phyloP scores from a whole-genome alignment of 1,140 invertebrate species.

The Tetragnatha versicolor region DNA sequence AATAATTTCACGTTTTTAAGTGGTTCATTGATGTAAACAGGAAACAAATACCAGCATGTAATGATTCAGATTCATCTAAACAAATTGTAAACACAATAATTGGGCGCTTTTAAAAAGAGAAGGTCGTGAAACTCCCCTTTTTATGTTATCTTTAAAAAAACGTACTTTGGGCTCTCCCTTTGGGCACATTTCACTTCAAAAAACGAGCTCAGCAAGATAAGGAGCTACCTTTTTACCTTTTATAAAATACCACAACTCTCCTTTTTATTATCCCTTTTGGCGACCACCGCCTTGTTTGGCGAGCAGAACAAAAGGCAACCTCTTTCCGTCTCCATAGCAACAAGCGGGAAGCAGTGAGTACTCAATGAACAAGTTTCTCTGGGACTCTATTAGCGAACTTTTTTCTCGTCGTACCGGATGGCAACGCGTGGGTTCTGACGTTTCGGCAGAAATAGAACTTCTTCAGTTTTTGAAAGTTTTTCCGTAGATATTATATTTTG shows the following conservation, averaged over 20 bases:
- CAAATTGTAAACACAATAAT: too few relatives aligned
- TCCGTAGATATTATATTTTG: too few relatives aligned
- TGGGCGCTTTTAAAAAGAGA: background rate
- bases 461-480: background rate
- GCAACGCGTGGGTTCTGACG: conserved; percentile 27
- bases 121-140: background rate
- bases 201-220: conserved; percentile 6
- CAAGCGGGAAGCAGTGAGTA: conserved; percentile 47
- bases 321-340: conserved; percentile 45
- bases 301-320: conserved; percentile 40
- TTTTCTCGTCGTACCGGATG: conserved; percentile 18
- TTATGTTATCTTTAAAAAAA: too few relatives aligned
- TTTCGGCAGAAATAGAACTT: background rate
- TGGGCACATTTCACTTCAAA: background rate
- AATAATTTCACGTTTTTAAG: too few relatives aligned
- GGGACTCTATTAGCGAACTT: conserved; percentile 45
- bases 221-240: background rate
- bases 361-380: conserved; percentile 45
- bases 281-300: conserved; percentile 12
- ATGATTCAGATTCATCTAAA: too few relatives aligned
- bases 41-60: too few relatives aligned
- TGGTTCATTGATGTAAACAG: too few relatives aligned
- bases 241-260: too few relatives aligned
- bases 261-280: conserved; percentile 35
- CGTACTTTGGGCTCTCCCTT: too few relatives aligned